Evolutionary conservation across 2,113 vertebrate genomes (phyloP), one percentile per base, ranked within the genome.

Genomic region (Ondatra zibethicus): DNA sequence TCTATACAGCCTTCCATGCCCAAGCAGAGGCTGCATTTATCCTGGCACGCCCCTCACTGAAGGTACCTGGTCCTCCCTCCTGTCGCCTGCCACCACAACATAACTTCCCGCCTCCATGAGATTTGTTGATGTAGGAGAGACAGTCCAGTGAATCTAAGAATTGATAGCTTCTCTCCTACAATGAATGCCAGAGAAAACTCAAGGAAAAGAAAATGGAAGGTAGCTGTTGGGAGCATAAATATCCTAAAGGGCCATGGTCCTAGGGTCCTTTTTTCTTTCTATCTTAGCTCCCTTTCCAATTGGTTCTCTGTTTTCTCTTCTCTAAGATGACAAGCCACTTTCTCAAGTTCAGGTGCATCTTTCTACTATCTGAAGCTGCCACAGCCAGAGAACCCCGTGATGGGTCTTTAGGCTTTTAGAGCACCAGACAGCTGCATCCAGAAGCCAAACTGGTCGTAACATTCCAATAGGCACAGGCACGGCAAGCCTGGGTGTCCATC

Each of bases 1-100:
- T 42, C 27, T 16, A 7, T 3, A 7, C 5, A 23, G 84, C 33
- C 5, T 25, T 29, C 36, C 3, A 0, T 0, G 0, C 23, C 58
- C 50, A 36, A 16, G 42, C 7, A 29, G 13, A 27, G 31, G 45
- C 45, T 63, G 14, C 2, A 1, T 36, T 23, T 29, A 31, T 25
- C 58, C 45, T 50, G 27, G 0, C 33, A 47, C 10, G 58, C 23
- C 45, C 47, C 45, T 42, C 55, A 36, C 55, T 1, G 29, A 89
- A 19, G 31, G 10, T 36, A 29, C 36, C 42, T 36, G 42, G 10
- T 8, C 19, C n/a, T 47, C 75, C 75, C 66, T 82, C 36, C 42
- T 9, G 16, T 1, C 2, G 14, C 39, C 36, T 45, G 25, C 33
- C 12, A 27, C 21, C 55, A 33, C 21, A 80, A 33, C 21, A 78